Base-by-base conservation (phyloP, 2,888 invertebrate genomes). In the Pheosia tremula region DNA sequence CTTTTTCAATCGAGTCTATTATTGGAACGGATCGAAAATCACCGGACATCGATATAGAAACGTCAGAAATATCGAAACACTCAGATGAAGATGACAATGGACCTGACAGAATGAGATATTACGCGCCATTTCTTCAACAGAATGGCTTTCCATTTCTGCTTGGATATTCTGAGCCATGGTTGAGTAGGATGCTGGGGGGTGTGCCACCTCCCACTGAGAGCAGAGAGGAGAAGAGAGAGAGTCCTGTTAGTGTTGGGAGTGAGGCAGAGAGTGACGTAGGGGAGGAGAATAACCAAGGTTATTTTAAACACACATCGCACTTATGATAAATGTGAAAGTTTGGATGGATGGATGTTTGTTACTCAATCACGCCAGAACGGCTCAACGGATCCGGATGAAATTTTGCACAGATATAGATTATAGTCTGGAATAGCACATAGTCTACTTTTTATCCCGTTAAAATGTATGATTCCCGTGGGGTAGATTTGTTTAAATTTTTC, bases 1-100 rank as follows among this genome's bases (percentile, higher is more conserved):
- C 95, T 1, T 95, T 95, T 82, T 95, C 95, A 0, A 95, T 95
- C 56, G 95, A 95, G 82, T 95, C 95, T 1, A 77, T 95, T 39
- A 95, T 95, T 37, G 94, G 94, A 0, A 75, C 75, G n/a, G 86
- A 88, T 10, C 79, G 93, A 69, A 92, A 92, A 84, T 91, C 91
- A 52, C 93, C 93, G 1, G 93, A 92, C 66, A 93, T 93, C 49
- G 93, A 93, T 64, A 91, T 93, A 74, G 93, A 93, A 62, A 92
- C 88, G 13, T 89, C 90, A 2, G 91, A 92, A 68, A 78, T 75
- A 75, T 90, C 91, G 65, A 88, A 89, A 77, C 85, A 86, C 57
- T 93, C 93, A 1, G 93, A 93, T 56, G 93, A 93, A 0, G 92
- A 91, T 8, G 90, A 91, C 0, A 78, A 61, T 24, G 90, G 87